phyloP scores from a whole-genome alignment of 2,113 vertebrate species.

The Picathartes gymnocephalus region DNA sequence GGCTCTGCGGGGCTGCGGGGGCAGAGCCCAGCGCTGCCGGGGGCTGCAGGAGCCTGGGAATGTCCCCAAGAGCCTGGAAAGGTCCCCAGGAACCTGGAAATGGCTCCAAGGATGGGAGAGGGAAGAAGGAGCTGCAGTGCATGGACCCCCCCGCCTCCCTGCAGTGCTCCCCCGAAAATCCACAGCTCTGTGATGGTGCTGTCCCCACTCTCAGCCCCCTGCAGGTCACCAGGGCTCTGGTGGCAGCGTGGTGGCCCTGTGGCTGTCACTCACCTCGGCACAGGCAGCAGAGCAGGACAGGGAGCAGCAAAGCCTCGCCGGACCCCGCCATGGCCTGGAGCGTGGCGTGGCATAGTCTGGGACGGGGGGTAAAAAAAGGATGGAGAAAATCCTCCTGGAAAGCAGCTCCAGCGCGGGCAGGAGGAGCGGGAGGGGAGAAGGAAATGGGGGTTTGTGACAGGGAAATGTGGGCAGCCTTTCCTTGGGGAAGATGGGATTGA shows the following conservation, averaged over 20 bases:
- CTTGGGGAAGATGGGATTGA: accelerated
- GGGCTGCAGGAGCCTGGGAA: neutral
- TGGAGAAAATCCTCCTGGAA: neutral
- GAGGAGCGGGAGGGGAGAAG: accelerated
- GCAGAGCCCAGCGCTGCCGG: accelerated
- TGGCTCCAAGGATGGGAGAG: accelerated
- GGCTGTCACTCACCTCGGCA: neutral
- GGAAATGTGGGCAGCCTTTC: neutral
- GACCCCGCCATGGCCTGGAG: slow-evolving; percentile 1
- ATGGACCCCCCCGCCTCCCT: accelerated
- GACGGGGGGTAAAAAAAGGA: neutral
- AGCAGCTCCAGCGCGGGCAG: accelerated
- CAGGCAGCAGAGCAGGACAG: slow-evolving; percentile 50
- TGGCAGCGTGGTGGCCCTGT: accelerated
- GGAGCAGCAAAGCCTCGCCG: neutral
- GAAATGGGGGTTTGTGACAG: accelerated
- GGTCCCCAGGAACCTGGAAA: too few relatives aligned
- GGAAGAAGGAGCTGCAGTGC: accelerated
- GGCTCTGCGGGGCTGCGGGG: accelerated
- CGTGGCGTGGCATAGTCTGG: slow-evolving; percentile 19
- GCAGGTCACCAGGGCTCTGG: accelerated
- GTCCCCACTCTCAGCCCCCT: accelerated
- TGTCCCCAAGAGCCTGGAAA: neutral
- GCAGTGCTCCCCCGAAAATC: accelerated
- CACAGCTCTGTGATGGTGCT: accelerated